Percentiles rank a stretch among this genome's conserved stretches.
phyloP scores from a whole-genome alignment of 2,888 invertebrate genomes.

The Agriopis leucophaearia region DNA sequence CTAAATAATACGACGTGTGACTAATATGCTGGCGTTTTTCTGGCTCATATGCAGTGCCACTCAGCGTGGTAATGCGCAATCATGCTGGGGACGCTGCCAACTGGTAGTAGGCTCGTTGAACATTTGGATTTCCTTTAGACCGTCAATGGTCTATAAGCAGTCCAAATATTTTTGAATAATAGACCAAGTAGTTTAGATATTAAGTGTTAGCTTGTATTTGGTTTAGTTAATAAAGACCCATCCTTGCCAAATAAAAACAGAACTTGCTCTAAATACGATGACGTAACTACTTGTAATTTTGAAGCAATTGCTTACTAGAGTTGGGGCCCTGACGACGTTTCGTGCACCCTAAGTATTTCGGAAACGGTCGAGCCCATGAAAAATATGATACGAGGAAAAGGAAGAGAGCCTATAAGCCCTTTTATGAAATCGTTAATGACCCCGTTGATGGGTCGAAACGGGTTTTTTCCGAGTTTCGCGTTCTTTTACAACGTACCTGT shows the following conservation, averaged over 20 bases:
- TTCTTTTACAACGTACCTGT: slow-evolving; percentile 62
- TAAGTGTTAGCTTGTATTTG: too few relatives aligned
- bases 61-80: too few relatives aligned
- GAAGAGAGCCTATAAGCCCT: slow-evolving; percentile 76
- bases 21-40: too few relatives aligned
- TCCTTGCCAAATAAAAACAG: background rate
- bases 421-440: slow-evolving; percentile 83
- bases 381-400: slow-evolving; percentile 77
- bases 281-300: background rate
- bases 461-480: slow-evolving; percentile 66
- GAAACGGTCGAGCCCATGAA: slow-evolving; percentile 75
- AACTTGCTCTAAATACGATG: background rate
- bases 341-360: slow-evolving; percentile 64
- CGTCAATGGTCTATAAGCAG: too few relatives aligned
- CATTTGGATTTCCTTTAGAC: too few relatives aligned
- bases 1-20: too few relatives aligned
- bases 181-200: too few relatives aligned
- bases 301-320: slow-evolving; percentile 9
- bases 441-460: slow-evolving; percentile 68
- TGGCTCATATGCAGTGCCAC: too few relatives aligned
- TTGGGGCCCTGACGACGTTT: slow-evolving; percentile 33
- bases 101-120: too few relatives aligned
- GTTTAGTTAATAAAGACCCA: too few relatives aligned
- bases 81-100: too few relatives aligned
- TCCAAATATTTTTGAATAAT: too few relatives aligned